Base-by-base conservation (phyloP, 2,797 vertebrate genomes). In the Typhlichthys eigenmanni region DNA sequence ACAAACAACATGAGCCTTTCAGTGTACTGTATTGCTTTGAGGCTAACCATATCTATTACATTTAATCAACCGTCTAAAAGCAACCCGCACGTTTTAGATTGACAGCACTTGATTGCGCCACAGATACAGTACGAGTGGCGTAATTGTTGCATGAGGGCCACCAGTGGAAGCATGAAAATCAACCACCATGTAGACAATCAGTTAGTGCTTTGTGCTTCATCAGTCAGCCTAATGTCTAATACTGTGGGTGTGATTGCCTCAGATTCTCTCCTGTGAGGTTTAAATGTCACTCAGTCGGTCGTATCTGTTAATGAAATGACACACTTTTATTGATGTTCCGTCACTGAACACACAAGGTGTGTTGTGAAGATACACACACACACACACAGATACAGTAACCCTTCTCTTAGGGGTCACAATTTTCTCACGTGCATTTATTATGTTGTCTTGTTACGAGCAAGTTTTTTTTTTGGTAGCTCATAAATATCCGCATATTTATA, bases 271-370 rank as follows among this genome's bases (percentile, higher is more conserved):
- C 51, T n/a, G 50, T 53, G 48, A 16, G n/a, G 49, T 53, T 52
- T 58, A 65, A 65, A 65, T 58, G 48, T 62, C 60, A 62, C 47
- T 50, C 53, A 54, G 49, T 13, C 29, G n/a, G 19, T 16, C 24
- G 49, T 16, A 59, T 45, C 55, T 52, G 51, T 54, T 54, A 46
- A 19, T 53, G 8, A 14, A 47, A 46, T 62, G 13, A 16, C 32
- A 16, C 13, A 38, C 14, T 19, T 64, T 16, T 53, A 10, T 53
- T 8, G 46, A 56, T 61, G 52, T 38, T 51, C 49, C 32, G 12
- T 17, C 11, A n/a, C 38, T 9, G 16, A 61, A 45, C 49, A 51
- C 49, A 51, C 34, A 5, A 38, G 34, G 53, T 34, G 53, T 55
- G 29, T 55, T 24, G 13, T 6, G 34, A 38, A 38, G 34, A 8